Evolutionary conservation across 2,888 invertebrate species (phyloP), one percentile per base, ranked within the genome.

Genomic region (Mesorhabditis spiculigera): DNA sequence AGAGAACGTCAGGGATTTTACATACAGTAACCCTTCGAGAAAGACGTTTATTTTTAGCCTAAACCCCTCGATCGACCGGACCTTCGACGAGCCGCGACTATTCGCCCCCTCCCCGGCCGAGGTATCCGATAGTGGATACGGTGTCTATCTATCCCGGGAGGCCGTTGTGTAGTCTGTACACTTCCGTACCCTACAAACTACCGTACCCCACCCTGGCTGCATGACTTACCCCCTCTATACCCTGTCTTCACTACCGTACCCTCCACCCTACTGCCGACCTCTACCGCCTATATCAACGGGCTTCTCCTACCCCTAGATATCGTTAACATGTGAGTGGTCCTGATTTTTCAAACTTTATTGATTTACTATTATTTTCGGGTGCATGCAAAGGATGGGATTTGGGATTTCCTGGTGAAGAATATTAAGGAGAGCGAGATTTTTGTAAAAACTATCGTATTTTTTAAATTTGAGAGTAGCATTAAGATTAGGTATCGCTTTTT

Each of bases 101-200:
- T 72, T 72, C 71, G 65, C 71, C 8, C n/a, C 76, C 44, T 71
- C 69, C 10, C 43, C 66, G 5, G 72, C 72, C 64, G 78, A 78
- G 78, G 78, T 78, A 75, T 71, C 72, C 73, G 78, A 77, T 67
- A 70, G 77, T 45, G 71, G 74, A 63, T 80, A 81, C 65, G 79
- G 80, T 69, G 81, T 84, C 71, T 84, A 84, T 75, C 74, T 84
- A 76, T 81, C 81, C 71, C 80, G 84, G 45, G 84, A 84, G 72
- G 84, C 84, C 67, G 84, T 84, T 68, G 84, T 84, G 68, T 84
- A 73, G 75, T n/a, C 28, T n/a, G 44, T 62, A 58, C 61, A 41
- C 65, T n/a, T n/a, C n/a, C n/a, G n/a, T n/a, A n/a, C n/a, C n/a
- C n/a, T n/a, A n/a, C n/a, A n/a, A n/a, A n/a, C n/a, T 66, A 66